Evolutionary conservation across 1,140 invertebrate genomes (phyloP).

Genomic region (Medauroidea extradentata): DNA sequence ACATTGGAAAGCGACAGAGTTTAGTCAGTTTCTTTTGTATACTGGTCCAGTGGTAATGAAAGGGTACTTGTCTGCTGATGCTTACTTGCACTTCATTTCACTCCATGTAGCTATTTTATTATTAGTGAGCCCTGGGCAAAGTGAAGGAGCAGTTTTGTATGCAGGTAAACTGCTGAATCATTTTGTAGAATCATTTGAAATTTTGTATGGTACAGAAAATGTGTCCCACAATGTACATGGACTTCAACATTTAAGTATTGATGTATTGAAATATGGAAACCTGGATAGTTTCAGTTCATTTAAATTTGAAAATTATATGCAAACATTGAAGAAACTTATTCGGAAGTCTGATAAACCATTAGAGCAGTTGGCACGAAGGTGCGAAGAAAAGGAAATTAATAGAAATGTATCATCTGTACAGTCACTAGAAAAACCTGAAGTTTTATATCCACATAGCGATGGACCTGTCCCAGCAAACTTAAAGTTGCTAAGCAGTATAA

Average conservation of each 20-base stretch:
- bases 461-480: too few relatives aligned
- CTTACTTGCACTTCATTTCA: slow-evolving; percentile 15
- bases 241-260: slow-evolving; percentile 37
- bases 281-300: slow-evolving; percentile 38
- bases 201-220: slow-evolving; percentile 29
- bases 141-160: slow-evolving; percentile 15
- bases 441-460: too few relatives aligned
- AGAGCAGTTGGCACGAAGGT: background rate
- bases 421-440: too few relatives aligned
- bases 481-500: too few relatives aligned
- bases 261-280: slow-evolving; percentile 32
- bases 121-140: slow-evolving; percentile 3
- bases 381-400: background rate
- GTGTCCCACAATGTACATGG: slow-evolving; percentile 41
- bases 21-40: slow-evolving; percentile 15
- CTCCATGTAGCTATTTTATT: slow-evolving; percentile 23
- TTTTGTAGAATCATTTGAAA: slow-evolving; percentile 32
- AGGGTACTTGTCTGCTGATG: background rate
- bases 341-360: slow-evolving; percentile 1
- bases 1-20: slow-evolving; percentile 17
- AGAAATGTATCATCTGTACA: too few relatives aligned
- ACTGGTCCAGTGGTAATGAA: slow-evolving; percentile 19
- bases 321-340: slow-evolving; percentile 6
- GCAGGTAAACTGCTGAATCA: slow-evolving; percentile 27
- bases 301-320: slow-evolving; percentile 37